Percentiles rank a stretch among this genome's conserved stretches.
Evolutionary conservation across 2,888 invertebrate genomes (phyloP).

Genomic region (Notodonta dromedarius): DNA sequence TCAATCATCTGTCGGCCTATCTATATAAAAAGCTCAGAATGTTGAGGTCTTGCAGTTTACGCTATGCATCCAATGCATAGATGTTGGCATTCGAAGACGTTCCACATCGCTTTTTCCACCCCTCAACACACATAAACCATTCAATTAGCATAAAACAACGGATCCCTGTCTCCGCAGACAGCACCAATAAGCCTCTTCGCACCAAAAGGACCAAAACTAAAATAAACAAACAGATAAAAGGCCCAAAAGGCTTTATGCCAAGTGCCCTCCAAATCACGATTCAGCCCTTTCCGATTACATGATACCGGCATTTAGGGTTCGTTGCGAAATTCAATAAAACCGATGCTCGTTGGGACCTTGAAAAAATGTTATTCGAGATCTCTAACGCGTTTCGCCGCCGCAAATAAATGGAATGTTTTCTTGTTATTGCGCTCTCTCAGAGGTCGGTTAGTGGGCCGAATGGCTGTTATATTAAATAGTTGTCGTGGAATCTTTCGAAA

Average conservation of each 20-base stretch:
- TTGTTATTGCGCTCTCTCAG: background rate
- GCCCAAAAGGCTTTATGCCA: constrained; percentile 33
- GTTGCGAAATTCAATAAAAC: constrained; percentile 40
- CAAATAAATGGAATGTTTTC: constrained; percentile 6
- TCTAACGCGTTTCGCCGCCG: constrained; percentile 1
- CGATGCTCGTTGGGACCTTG: constrained; percentile 21
- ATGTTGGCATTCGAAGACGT: background rate
- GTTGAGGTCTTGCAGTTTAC: too few relatives aligned
- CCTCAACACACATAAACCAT: background rate
- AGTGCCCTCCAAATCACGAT: constrained; percentile 41
- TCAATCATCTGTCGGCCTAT: too few relatives aligned
- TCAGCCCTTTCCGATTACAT: constrained; percentile 41
- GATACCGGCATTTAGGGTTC: constrained; percentile 29
- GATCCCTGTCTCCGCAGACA: background rate
- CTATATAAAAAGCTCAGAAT: too few relatives aligned
- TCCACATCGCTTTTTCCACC: background rate
- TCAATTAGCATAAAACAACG: constrained; percentile 3
- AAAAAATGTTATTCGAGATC: constrained; percentile 18
- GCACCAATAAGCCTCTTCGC: constrained; percentile 2
- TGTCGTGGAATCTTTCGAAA: background rate
- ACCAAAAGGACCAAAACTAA: constrained; percentile 21
- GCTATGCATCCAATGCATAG: too few relatives aligned
- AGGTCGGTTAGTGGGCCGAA: background rate
- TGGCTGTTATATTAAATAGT: background rate
- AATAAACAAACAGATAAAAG: constrained; percentile 42